Evolutionary conservation across 2,113 vertebrate genomes (phyloP), one percentile per base, ranked within the genome.

Genomic region (Phalacrocorax pelagicus): DNA sequence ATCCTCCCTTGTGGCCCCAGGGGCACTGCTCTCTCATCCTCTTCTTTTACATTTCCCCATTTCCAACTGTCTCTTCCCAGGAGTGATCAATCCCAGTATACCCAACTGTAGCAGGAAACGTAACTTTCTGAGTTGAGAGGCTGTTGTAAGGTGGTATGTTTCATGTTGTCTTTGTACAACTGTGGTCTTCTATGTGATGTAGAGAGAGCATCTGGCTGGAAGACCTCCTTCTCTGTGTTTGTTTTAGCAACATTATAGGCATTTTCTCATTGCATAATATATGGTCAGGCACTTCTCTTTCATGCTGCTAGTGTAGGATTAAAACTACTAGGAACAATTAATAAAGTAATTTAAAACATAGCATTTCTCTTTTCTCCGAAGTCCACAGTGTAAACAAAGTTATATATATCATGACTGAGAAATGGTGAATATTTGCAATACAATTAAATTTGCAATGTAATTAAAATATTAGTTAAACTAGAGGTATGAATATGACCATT

Each of bases 111-210:
- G 22, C 34, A 67, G 22, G 22, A 67, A 62, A 38, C 1, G 1
- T 11, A 46, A 11, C 38, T 66, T 18, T 38, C 34, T 36, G 40
- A 15, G 8, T 15, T 9, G 36, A 74, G 26, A 44, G 20, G 13
- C 7, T 3, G 3, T 40, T 54, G 15, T 0, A 1, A 34, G 10
- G 21, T 42, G 26, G 5, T 16, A 24, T 17, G 5, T 74, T 74
- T 86, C 23, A 22, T 22, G 18, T 19, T 36, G 15, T 32, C 29
- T 77, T 70, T 44, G 19, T 27, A 62, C 32, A 69, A 2, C 19
- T n/a, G 15, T 26, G 8, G 19, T 90, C 32, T 30, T 72, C 22
- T n/a, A 12, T 11, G 18, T 26, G 6, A n/a, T 12, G 7, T 10
- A 20, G 57, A 81, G 36, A 23, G 17, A 81, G 51, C 24, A 81